phyloP scores from a whole-genome alignment of 2,113 vertebrate genomes.

The Monarcha castaneiventris region DNA sequence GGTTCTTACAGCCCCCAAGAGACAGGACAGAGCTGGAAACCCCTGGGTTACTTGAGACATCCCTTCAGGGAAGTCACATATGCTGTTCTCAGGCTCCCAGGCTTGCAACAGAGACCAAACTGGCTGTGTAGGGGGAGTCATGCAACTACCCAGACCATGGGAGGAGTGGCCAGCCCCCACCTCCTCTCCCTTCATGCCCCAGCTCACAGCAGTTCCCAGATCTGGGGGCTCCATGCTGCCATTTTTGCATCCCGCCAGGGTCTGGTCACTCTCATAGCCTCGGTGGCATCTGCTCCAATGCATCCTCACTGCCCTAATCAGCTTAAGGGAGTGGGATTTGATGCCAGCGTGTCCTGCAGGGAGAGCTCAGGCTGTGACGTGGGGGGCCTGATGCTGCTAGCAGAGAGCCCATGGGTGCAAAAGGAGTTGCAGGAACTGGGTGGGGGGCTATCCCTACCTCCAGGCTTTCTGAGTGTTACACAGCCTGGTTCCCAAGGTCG shows the following conservation, averaged over 20 bases:
- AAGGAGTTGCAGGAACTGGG: not conserved
- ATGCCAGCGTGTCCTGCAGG: not conserved
- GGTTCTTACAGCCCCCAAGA: not conserved
- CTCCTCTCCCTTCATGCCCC: not conserved
- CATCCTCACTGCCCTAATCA: not conserved
- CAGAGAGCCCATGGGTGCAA: fast-evolving
- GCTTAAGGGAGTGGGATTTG: conserved; percentile 22
- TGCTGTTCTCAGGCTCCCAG: not conserved
- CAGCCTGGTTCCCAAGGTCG: not conserved
- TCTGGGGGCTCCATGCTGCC: not conserved
- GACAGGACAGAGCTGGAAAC: not conserved
- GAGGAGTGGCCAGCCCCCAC: not conserved
- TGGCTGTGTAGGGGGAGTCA: fast-evolving
- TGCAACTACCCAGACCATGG: not conserved
- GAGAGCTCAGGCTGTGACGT: not conserved
- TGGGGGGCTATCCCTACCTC: no score
- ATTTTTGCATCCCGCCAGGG: not conserved
- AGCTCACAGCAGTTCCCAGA: not conserved
- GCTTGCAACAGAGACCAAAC: not conserved
- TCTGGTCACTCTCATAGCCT: not conserved
- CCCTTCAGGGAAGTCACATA: not conserved
- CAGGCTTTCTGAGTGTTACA: not conserved
- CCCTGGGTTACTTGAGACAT: not conserved
- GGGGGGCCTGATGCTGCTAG: not conserved
- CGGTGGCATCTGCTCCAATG: not conserved